Conservation (phyloP, 2,113 vertebrate genomes). For the Cebidichthys violaceus region DNA sequence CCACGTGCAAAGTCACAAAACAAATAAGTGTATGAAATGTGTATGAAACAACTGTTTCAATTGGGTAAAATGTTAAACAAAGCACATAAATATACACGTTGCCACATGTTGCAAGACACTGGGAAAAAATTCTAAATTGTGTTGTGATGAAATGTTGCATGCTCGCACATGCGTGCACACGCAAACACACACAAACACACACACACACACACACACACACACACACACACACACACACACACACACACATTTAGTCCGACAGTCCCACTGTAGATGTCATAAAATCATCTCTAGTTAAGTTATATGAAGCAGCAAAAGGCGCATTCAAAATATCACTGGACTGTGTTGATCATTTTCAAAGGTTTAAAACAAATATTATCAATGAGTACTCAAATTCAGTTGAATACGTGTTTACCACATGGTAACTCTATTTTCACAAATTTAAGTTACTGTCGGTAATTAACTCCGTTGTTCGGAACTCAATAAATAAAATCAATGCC, state of each 20-base stretch:
- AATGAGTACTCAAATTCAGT: neutral
- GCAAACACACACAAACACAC: slow-evolving; percentile 27
- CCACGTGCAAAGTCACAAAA: neutral
- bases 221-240: slow-evolving; percentile 20
- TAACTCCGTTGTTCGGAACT: neutral
- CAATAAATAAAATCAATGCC: neutral
- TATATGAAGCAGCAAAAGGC: slow-evolving; percentile 14
- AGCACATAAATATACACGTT: neutral
- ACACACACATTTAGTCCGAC: slow-evolving; percentile 21
- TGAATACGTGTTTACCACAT: neutral
- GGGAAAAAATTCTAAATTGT: slow-evolving; percentile 14
- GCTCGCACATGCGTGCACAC: slow-evolving; percentile 35
- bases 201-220: slow-evolving; percentile 20
- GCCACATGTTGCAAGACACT: slow-evolving; percentile 24
- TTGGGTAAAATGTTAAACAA: neutral
- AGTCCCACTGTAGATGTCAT: slow-evolving; percentile 32
- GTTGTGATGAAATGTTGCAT: slow-evolving; percentile 48
- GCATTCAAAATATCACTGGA: neutral
- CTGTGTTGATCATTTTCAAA: neutral
- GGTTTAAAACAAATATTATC: neutral
- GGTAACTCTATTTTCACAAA: neutral
- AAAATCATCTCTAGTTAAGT: slow-evolving; percentile 39
- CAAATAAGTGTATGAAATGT: neutral
- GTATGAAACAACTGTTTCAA: neutral
- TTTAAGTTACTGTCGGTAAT: neutral